Evolutionary conservation across 2,797 vertebrate genomes (phyloP).

Genomic region (Periophthalmus magnuspinnatus): DNA sequence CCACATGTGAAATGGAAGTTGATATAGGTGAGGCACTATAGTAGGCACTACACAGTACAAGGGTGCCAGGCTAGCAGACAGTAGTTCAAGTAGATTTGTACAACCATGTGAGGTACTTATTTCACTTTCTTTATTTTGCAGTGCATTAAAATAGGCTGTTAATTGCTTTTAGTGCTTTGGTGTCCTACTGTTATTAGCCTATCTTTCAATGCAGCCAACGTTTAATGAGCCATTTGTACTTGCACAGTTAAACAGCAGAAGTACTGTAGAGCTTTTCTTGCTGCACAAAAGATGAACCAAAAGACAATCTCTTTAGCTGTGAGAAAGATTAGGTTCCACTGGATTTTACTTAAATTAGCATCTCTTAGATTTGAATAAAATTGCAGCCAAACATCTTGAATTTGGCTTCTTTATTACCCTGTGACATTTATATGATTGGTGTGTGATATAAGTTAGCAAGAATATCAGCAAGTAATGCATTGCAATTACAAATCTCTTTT

Average conservation of each 20-base stretch:
- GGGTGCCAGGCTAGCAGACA: no score
- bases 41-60: background rate
- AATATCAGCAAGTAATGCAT: slow-evolving; percentile 29
- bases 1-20: background rate
- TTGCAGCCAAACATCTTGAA: background rate
- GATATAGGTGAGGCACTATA: background rate
- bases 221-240: slow-evolving; percentile 7
- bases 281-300: background rate
- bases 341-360: background rate
- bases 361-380: background rate
- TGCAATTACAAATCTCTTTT: slow-evolving; percentile 41
- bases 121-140: slow-evolving; percentile 1
- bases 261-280: background rate
- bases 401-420: background rate
- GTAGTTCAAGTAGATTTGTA: background rate
- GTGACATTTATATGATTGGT: background rate
- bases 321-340: background rate
- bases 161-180: slow-evolving; percentile 13
- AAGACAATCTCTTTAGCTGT: background rate
- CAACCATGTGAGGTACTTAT: background rate
- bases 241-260: slow-evolving; percentile 4
- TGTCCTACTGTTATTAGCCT: slow-evolving; percentile 10
- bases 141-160: slow-evolving; percentile 5
- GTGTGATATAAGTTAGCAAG: slow-evolving; percentile 26
- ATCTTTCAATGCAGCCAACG: slow-evolving; percentile 1